These are phyloP conservation scores for Palaemon carinicauda DNA, from an alignment of 1,140 invertebrate genomes.

Conservation along the genomic window DNA sequence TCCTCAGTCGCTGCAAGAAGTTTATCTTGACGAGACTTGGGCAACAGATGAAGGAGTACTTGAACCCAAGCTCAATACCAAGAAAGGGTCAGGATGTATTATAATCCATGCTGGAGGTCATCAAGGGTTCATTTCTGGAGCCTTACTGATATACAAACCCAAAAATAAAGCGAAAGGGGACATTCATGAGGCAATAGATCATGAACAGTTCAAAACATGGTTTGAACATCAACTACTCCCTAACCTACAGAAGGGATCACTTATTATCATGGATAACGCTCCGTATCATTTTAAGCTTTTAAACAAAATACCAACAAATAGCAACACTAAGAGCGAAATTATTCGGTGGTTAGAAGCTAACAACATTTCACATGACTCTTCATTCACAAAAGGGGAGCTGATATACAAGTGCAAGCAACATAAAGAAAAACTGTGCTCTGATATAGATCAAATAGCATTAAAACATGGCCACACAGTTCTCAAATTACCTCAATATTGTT, in stretches of 20 bases:
- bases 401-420: background rate
- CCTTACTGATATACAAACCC: constrained; percentile 33
- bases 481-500: too few relatives aligned
- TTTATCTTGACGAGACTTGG: constrained; percentile 23
- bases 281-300: constrained; percentile 63
- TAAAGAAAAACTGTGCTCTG: too few relatives aligned
- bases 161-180: constrained; percentile 41
- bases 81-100: constrained; percentile 50
- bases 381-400: background rate
- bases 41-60: background rate
- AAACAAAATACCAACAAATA: constrained; percentile 39
- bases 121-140: constrained; percentile 52
- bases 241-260: constrained; percentile 61
- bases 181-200: constrained; percentile 57
- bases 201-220: constrained; percentile 52
- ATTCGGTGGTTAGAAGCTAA: background rate
- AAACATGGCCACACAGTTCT: too few relatives aligned
- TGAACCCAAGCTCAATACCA: background rate
- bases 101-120: constrained; percentile 54
- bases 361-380: background rate
- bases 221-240: constrained; percentile 60
- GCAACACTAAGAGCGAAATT: background rate
- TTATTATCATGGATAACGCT: constrained; percentile 64
- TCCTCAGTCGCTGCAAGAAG: background rate
- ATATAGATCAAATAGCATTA: too few relatives aligned